A percentile compares a stretch with the other conserved stretches of the same genome.
These are phyloP conservation scores for Phytoseiulus persimilis DNA, from an alignment of 2,888 invertebrate species.

Conservation along the genomic window DNA sequence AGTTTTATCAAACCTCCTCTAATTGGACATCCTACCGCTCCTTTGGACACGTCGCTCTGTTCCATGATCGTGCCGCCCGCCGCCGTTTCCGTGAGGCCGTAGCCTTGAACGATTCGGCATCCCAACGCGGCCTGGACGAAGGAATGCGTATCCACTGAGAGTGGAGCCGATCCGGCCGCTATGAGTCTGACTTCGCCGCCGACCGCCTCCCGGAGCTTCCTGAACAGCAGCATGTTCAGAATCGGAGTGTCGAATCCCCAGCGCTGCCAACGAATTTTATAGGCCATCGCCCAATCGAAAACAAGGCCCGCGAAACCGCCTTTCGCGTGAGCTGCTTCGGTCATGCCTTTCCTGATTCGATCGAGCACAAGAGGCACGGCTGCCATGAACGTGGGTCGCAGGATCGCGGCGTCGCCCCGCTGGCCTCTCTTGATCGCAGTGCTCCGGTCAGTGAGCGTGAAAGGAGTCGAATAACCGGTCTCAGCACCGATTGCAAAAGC, in stretches of 20 bases:
- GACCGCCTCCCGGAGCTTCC: neutral
- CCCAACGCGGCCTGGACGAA: conserved; percentile 72
- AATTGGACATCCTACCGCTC: conserved; percentile 78
- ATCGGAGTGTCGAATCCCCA: conserved; percentile 41
- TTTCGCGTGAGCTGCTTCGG: conserved; percentile 19
- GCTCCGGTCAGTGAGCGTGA: conserved; percentile 59
- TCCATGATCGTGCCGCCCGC: conserved; percentile 64
- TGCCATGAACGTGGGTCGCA: conserved; percentile 86
- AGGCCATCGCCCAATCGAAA: conserved; percentile 39
- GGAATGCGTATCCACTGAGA: conserved; percentile 85
- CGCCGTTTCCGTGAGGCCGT: conserved; percentile 92
- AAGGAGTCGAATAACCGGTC: conserved; percentile 90
- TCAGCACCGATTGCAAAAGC: conserved; percentile 74
- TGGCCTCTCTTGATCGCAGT: conserved; percentile 61
- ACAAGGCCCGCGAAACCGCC: conserved; percentile 21
- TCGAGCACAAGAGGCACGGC: conserved; percentile 64
- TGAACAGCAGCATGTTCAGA: conserved; percentile 40
- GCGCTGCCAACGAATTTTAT: conserved; percentile 40
- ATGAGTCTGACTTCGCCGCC: conserved; percentile 71
- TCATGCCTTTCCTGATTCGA: conserved; percentile 41
- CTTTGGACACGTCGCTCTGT: conserved; percentile 49
- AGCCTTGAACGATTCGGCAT: conserved; percentile 78
- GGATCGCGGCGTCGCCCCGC: conserved; percentile 80
- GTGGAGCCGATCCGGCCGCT: conserved; percentile 85
- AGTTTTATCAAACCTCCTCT: conserved; percentile 73